These are phyloP conservation scores for Enoplosus armatus DNA, from an alignment of 2,797 vertebrate genomes.

Conservation along the genomic window DNA sequence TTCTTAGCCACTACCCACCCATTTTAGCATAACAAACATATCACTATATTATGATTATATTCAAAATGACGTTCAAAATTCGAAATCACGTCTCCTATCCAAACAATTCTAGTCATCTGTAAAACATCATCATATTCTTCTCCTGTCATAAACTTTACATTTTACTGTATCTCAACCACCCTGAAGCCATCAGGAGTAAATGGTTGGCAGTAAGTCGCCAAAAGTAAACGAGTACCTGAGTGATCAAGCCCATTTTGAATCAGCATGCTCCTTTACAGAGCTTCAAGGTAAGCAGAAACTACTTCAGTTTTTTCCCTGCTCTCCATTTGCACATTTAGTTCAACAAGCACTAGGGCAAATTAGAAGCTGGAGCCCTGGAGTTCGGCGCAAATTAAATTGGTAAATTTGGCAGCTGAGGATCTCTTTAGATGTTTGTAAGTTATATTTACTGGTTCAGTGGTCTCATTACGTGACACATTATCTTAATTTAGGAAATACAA, in stretches of 20 bases:
- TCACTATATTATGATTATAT: neutral
- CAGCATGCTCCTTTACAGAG: constrained; percentile 28
- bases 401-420: constrained; percentile 52
- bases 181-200: constrained; percentile 21
- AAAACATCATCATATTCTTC: constrained; percentile 1
- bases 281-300: constrained; percentile 27
- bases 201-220: neutral
- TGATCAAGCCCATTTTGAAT: constrained; percentile 34
- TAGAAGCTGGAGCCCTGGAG: constrained; percentile 56
- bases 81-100: neutral
- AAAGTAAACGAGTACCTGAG: constrained; percentile 28
- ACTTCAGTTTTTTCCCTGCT: constrained; percentile 29
- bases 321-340: constrained; percentile 56
- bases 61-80: no score
- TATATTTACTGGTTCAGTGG: constrained; percentile 56
- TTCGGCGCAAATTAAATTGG: constrained; percentile 61
- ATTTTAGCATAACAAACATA: constrained; percentile 2
- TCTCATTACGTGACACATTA: constrained; percentile 59
- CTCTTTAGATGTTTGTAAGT: constrained; percentile 56
- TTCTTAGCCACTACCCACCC: neutral
- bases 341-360: constrained; percentile 61
- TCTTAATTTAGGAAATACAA: constrained; percentile 40
- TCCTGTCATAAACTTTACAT: neutral
- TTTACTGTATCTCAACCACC: neutral
- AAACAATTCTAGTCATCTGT: neutral